Evolutionary conservation across 2,797 vertebrate genomes (phyloP).

Genomic region (Babyrousa celebensis): DNA sequence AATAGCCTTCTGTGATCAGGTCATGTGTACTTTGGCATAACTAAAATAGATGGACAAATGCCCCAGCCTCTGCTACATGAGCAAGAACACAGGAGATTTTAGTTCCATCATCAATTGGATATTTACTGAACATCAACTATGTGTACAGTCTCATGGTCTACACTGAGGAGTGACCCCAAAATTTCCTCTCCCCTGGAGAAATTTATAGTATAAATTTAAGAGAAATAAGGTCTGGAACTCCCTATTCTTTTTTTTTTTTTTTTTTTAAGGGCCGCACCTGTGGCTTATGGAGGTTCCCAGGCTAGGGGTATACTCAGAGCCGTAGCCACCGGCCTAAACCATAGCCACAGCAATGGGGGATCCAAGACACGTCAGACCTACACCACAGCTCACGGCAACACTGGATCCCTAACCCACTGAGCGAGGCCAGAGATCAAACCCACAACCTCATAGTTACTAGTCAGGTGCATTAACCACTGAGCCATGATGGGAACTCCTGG

Average conservation of each 20-base stretch:
- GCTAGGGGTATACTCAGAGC: too few species aligned
- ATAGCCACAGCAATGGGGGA: too few species aligned
- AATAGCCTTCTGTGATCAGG: neutral
- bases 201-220: neutral
- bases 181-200: neutral
- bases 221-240: neutral
- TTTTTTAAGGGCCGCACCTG: too few species aligned
- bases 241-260: too few species aligned
- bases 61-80: neutral
- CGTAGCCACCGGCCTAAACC: too few species aligned
- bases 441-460: too few species aligned
- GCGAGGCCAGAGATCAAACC: too few species aligned
- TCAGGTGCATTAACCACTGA: too few species aligned
- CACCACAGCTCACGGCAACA: too few species aligned
- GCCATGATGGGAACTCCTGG: neutral
- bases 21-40: neutral
- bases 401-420: too few species aligned
- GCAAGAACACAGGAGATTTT: neutral
- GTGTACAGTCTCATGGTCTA: neutral
- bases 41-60: neutral
- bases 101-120: neutral
- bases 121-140: neutral
- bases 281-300: too few species aligned
- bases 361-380: too few species aligned
- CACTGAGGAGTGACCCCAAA: neutral